Conservation (phyloP, 2,113 vertebrate species). For the Sinocyclocheilus anshuiensis region DNA sequence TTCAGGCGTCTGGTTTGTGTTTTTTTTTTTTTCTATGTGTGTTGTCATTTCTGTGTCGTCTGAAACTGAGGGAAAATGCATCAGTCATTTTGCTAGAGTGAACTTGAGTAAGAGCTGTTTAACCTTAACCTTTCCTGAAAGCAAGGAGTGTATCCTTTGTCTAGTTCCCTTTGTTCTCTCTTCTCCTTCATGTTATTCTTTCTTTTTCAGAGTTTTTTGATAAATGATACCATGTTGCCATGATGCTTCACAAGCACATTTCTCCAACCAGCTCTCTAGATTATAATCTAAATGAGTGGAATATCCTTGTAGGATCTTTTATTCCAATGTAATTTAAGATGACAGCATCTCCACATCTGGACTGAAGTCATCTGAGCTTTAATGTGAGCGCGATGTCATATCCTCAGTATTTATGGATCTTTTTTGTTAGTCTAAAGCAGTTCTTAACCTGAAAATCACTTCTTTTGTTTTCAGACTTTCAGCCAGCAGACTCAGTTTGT, state of each 20-base stretch:
- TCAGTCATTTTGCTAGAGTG: neutral
- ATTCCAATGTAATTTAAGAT: conserved; percentile 7
- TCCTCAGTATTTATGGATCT: conserved; percentile 31
- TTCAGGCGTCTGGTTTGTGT: conserved; percentile 19
- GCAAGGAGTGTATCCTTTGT: neutral
- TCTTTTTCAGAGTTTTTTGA: neutral
- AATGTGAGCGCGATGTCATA: conserved; percentile 20
- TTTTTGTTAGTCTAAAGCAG: conserved; percentile 19
- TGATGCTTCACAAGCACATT: neutral
- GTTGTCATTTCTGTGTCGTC: conserved; percentile 30
- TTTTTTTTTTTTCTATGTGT: neutral
- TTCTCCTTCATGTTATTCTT: neutral
- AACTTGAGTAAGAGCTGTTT: neutral
- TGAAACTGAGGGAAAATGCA: conserved; percentile 5
- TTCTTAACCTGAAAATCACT: conserved; percentile 1
- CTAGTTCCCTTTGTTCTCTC: neutral
- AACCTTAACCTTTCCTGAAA: conserved; percentile 24
- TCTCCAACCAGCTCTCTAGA: neutral
- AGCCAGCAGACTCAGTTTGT: conserved; percentile 3
- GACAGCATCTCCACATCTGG: conserved; percentile 40
- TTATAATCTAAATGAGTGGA: conserved; percentile 17
- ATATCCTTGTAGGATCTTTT: conserved; percentile 15
- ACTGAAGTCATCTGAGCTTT: conserved; percentile 32
- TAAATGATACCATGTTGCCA: neutral
- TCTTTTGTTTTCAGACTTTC: conserved; percentile 20